Evolutionary conservation across 2,113 vertebrate genomes (phyloP), one percentile per base, ranked within the genome.

Genomic region (Lates calcarifer): DNA sequence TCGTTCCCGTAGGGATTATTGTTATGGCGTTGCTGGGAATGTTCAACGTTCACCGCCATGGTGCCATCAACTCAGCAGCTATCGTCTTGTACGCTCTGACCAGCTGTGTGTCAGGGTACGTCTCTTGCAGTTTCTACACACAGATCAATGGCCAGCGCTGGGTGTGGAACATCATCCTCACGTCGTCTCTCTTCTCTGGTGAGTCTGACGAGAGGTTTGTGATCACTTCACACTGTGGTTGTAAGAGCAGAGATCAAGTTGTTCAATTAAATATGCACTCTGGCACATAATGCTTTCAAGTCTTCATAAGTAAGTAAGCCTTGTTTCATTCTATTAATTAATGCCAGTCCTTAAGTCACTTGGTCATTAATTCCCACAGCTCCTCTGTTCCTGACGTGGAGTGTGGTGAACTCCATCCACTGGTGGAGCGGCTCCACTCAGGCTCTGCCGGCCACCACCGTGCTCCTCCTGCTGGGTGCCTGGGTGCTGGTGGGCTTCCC

Each of bases 161-260:
- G 97, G 97, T 97, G 62, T 97, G 97, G 97, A 98, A 98, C 93
- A 97, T 98, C 86, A 95, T 98, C 81, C 96, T 98, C 76, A 97
- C 97, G 24, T 97, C 96, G 10, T 94, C 95, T 7, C 96, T 98
- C 47, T 98, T 98, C 92, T 97, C 97, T 22, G 97, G 97, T 98
- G 90, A 88, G 88, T 85, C 39, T 2, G 1, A 51, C 6, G 1
- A n/a, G 6, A 35, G 7, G 0, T 62, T 17, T 64, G 31, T 24
- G 53, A 22, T 61, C n/a, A 20, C 4, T 3, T 11, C 2, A 20
- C 14, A 15, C 28, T 29, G 26, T 29, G 12, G 8, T 28, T 18
- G 14, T 45, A 45, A 45, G 17, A 45, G 43, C 43, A 18, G 43
- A 45, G 43, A 45, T 45, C 15, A 18, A 45, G 17, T 45, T 45